These are phyloP conservation scores for Chymomyza costata DNA, from an alignment of 1,140 invertebrate genomes.

Conservation along the genomic window DNA sequence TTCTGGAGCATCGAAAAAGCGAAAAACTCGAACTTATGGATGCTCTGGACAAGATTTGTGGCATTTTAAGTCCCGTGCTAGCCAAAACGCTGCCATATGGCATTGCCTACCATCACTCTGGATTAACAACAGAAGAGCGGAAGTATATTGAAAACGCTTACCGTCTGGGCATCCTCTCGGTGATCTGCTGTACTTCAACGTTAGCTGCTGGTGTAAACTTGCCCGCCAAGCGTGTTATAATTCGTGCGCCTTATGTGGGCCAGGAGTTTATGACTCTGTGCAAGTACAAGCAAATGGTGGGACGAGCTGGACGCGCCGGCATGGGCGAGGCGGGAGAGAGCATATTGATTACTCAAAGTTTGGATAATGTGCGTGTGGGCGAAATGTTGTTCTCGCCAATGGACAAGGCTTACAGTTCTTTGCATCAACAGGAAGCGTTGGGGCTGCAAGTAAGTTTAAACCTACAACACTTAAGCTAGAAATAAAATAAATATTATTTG, in stretches of 20 bases:
- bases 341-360: conserved; percentile 79
- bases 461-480: no score
- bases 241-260: conserved; percentile 81
- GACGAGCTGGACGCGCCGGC: conserved; percentile 80
- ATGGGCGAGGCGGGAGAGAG: conserved; percentile 87
- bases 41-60: conserved; percentile 81
- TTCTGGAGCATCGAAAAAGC: conserved; percentile 77
- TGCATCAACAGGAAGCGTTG: conserved; percentile 76
- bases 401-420: conserved; percentile 80
- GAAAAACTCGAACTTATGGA: conserved; percentile 79
- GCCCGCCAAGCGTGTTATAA: conserved; percentile 91
- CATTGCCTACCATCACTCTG: conserved; percentile 93
- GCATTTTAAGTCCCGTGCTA: conserved; percentile 83
- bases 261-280: conserved; percentile 83
- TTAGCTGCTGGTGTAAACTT: conserved; percentile 96
- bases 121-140: conserved; percentile 87
- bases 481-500: no score
- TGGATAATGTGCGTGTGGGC: conserved; percentile 77
- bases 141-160: conserved; percentile 90
- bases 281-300: conserved; percentile 95
- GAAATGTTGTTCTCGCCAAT: conserved; percentile 79
- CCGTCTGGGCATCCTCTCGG: conserved; percentile 83
- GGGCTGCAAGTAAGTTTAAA: conserved; percentile 75
- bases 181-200: conserved; percentile 95
- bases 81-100: conserved; percentile 83